Evolutionary conservation across 1,140 invertebrate species (phyloP), one percentile per base, ranked within the genome.

Genomic region (Sinella curviseta): DNA sequence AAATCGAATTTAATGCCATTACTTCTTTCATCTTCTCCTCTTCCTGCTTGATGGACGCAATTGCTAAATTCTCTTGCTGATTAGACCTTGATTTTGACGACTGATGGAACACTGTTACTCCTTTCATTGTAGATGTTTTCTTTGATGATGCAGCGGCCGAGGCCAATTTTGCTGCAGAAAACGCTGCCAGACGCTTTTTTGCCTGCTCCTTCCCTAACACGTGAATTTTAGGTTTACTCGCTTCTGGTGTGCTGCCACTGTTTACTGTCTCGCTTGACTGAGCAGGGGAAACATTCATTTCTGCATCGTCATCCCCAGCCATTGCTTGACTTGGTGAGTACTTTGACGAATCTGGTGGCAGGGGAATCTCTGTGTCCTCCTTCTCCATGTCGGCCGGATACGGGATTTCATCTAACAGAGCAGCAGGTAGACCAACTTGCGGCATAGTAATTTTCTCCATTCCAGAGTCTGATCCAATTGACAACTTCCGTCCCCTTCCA

Each of bases 211-310:
- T 85, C n/a, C 85, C 85, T n/a, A 87, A 78, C 0, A 85, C 83
- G 16, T 65, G 55, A 1, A 36, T 34, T 67, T 67, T 67, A 20
- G 77, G 73, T 24, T 86, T 86, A 31, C 86, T 84, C 24, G 85
- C 84, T 0, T 84, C 74, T 12, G 57, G 73, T 3, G 76, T 80
- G 79, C 77, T 80, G 78, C 0, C 83, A 85, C 79, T 85, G 85
- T 83, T 83, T 84, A 79, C 85, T 86, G 39, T 83, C 82, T 77
- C 85, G 82, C 78, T 80, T 85, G 12, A 88, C 88, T 26, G 87
- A 88, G 74, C 86, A 86, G 26, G 86, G 87, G 35, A 87, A 86
- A 82, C 85, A 86, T 4, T 84, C 88, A 26, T 84, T 82, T 78
- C 70, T 28, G 33, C 48, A 24, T 67, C 75, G 39, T 82, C 81